phyloP scores from a whole-genome alignment of 2,888 invertebrate genomes.

The Trachelus troglodyta region DNA sequence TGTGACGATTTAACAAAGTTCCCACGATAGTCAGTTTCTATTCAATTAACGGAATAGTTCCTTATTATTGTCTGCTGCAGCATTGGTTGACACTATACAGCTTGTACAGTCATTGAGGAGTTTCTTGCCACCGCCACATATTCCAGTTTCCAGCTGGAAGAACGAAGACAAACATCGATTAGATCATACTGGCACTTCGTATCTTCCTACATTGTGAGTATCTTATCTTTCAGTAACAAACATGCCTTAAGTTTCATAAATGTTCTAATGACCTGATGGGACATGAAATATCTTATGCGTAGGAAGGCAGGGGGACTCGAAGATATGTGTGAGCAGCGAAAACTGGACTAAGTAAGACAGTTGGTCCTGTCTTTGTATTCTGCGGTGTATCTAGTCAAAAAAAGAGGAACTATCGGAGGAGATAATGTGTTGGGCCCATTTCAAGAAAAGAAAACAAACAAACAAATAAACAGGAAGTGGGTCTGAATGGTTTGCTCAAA shows the following conservation, averaged over 20 bases:
- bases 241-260: constrained; percentile 19
- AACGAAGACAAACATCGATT: constrained; percentile 81
- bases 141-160: constrained; percentile 91
- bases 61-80: constrained; percentile 57
- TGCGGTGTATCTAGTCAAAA: constrained; percentile 60
- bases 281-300: constrained; percentile 17
- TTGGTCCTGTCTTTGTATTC: constrained; percentile 38
- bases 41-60: constrained; percentile 5
- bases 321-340: constrained; percentile 61
- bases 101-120: constrained; percentile 86
- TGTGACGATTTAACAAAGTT: no score
- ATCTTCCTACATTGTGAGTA: constrained; percentile 58
- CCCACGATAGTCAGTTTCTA: no score
- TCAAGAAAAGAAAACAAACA: constrained; percentile 28
- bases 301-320: constrained; percentile 59
- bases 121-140: constrained; percentile 87
- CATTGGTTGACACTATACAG: constrained; percentile 87
- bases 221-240: neutral
- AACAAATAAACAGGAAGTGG: constrained; percentile 34
- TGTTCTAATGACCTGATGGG: neutral
- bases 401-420: constrained; percentile 42
- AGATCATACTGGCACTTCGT: constrained; percentile 60
- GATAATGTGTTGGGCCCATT: neutral
- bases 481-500: constrained; percentile 61
- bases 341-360: constrained; percentile 54